Percentiles rank a stretch among this genome's conserved stretches.
phyloP scores from a whole-genome alignment of 37 sponge, comb jelly and placozoan genomes.

The Tethya wilhelma region DNA sequence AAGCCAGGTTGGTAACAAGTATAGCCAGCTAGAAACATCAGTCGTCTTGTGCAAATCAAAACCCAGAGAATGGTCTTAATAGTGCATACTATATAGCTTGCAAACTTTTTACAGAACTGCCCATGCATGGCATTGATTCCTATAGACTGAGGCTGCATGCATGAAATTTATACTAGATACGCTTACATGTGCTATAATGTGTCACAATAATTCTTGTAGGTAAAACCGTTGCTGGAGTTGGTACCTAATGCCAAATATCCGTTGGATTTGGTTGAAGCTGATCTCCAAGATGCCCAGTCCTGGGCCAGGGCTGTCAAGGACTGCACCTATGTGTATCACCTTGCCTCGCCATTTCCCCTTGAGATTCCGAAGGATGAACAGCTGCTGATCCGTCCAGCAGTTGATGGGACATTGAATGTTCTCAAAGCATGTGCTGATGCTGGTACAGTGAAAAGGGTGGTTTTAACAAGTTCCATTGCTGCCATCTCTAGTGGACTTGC shows the following conservation, averaged over 20 bases:
- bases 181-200: too few relatives aligned
- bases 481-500: constrained; percentile 69
- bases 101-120: too few relatives aligned
- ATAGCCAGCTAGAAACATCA: too few relatives aligned
- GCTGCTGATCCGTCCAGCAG: constrained; percentile 67
- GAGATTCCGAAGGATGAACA: constrained; percentile 26
- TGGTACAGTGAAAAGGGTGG: constrained; percentile 84
- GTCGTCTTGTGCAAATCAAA: too few relatives aligned
- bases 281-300: constrained; percentile 61
- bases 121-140: too few relatives aligned
- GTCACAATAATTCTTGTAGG: too few relatives aligned
- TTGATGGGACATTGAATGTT: constrained; percentile 81
- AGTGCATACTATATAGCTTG: too few relatives aligned
- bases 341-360: constrained; percentile 87
- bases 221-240: constrained; percentile 63
- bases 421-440: constrained; percentile 83
- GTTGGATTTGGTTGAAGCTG: constrained; percentile 80
- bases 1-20: too few relatives aligned
- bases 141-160: too few relatives aligned
- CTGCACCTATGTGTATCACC: constrained; percentile 86
- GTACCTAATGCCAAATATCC: constrained; percentile 71
- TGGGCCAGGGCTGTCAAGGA: constrained; percentile 87
- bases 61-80: too few relatives aligned
- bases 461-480: constrained; percentile 87
- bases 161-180: too few relatives aligned